These are phyloP conservation scores for Notothenia rossii DNA, from an alignment of 2,113 vertebrate species.

Conservation along the genomic window DNA sequence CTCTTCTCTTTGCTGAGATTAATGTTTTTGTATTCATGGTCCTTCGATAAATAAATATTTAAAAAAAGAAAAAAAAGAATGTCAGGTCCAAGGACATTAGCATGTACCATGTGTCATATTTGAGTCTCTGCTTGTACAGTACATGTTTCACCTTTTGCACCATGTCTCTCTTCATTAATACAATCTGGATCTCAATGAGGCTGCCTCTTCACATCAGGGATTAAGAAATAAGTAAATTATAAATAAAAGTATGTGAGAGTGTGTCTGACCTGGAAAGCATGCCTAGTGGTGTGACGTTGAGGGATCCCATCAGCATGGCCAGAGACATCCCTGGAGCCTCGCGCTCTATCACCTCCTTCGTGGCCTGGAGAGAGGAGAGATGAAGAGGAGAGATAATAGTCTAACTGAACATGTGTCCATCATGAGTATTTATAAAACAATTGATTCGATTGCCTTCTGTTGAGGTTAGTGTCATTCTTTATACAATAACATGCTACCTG, in stretches of 20 bases:
- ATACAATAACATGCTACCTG: background rate
- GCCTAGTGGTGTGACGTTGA: slow-evolving; percentile 98
- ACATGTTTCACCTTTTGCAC: no score
- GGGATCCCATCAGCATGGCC: slow-evolving; percentile 99
- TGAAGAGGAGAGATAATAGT: slow-evolving; percentile 18
- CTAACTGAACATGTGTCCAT: slow-evolving; percentile 11
- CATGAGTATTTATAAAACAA: background rate
- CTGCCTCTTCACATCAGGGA: background rate
- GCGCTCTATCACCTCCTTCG: slow-evolving; percentile 99
- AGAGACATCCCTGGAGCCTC: slow-evolving; percentile 99
- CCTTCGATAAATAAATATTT: no score
- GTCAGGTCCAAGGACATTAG: slow-evolving; percentile 1
- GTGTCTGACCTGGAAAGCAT: slow-evolving; percentile 97
- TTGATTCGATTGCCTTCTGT: background rate
- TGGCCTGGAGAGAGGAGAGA: slow-evolving; percentile 88
- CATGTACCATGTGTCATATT: no score
- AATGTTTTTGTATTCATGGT: no score
- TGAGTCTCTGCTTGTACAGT: no score
- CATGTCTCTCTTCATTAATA: no score
- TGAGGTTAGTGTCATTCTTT: slow-evolving; percentile 3
- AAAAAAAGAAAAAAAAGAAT: no score
- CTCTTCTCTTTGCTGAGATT: no score
- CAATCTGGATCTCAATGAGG: background rate
- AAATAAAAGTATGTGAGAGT: background rate
- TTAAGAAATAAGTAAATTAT: background rate